A percentile compares a stretch with the other conserved stretches of the same genome.
phyloP scores from a whole-genome alignment of 2,113 vertebrate species.

The Raja brachyura region DNA sequence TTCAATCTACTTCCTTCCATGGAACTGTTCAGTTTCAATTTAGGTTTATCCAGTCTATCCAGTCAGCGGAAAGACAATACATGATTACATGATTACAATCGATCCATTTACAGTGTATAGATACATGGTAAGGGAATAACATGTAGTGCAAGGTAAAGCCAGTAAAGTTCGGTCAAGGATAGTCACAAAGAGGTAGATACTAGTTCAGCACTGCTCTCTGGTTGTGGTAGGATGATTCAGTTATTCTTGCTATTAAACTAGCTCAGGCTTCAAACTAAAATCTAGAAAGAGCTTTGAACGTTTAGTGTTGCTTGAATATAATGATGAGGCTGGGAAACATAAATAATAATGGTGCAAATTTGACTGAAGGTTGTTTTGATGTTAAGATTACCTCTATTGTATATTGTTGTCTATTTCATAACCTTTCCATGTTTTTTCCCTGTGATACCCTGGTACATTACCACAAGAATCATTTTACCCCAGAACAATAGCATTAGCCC shows the following conservation, averaged over 20 bases:
- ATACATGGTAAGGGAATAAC: no score
- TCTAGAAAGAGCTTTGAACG: background rate
- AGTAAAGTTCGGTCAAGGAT: no score
- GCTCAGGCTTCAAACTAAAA: slow-evolving; percentile 20
- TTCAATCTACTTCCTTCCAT: background rate
- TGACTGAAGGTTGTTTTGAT: background rate
- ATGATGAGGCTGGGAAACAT: slow-evolving; percentile 3
- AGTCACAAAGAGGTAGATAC: no score
- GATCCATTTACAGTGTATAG: no score
- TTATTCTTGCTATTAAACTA: background rate
- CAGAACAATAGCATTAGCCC: background rate
- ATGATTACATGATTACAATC: no score
- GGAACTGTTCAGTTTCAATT: background rate
- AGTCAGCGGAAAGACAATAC: no score
- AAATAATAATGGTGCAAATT: slow-evolving; percentile 9
- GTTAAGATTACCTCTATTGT: background rate
- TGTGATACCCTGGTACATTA: background rate
- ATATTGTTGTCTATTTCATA: background rate
- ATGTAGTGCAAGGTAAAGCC: no score
- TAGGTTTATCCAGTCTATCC: no score
- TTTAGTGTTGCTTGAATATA: background rate
- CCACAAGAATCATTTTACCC: background rate
- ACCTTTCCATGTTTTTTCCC: background rate
- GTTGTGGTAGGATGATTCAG: no score
- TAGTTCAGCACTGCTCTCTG: no score